These are phyloP conservation scores for Agraylea sexmaculata DNA, from an alignment of 1,140 invertebrate genomes.

Conservation along the genomic window DNA sequence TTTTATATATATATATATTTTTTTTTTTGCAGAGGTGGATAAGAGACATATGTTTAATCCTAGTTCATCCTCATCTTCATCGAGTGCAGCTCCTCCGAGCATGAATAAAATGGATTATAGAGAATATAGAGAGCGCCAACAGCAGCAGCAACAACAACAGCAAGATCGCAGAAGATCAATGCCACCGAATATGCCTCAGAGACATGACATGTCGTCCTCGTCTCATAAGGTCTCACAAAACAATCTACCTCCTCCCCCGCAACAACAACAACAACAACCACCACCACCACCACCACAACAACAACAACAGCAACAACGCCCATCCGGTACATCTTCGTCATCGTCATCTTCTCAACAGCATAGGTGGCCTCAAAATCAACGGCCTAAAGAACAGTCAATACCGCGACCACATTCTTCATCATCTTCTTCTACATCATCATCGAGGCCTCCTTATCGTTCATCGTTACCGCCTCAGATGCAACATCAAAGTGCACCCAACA, in stretches of 20 bases:
- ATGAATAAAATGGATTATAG: conserved; percentile 34
- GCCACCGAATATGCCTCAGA: conserved; percentile 4
- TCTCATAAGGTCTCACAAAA: conserved; percentile 1
- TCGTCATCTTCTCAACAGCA: conserved; percentile 4
- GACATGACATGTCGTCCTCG: conserved; percentile 4
- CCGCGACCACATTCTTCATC: conserved; percentile 6
- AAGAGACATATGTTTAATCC: conserved; percentile 15
- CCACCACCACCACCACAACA: conserved; percentile 6
- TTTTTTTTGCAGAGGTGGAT: conserved; percentile 13
- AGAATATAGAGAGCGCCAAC: conserved; percentile 33
- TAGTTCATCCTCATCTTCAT: conserved; percentile 12
- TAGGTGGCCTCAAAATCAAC: conserved; percentile 4
- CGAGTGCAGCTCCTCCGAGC: background rate
- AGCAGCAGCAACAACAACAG: conserved; percentile 27
- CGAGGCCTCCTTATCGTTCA: conserved; percentile 5
- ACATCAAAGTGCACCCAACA: conserved; percentile 1
- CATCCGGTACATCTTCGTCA: conserved; percentile 6
- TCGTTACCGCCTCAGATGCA: conserved; percentile 1
- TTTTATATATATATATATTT: background rate
- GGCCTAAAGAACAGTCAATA: conserved; percentile 8
- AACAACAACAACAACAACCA: conserved; percentile 6
- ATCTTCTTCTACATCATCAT: conserved; percentile 7
- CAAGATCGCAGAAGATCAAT: background rate
- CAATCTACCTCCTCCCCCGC: background rate
- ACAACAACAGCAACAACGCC: conserved; percentile 6